These are phyloP conservation scores for Coptotermes formosanus DNA, from an alignment of 1,140 invertebrate genomes.

Conservation along the genomic window DNA sequence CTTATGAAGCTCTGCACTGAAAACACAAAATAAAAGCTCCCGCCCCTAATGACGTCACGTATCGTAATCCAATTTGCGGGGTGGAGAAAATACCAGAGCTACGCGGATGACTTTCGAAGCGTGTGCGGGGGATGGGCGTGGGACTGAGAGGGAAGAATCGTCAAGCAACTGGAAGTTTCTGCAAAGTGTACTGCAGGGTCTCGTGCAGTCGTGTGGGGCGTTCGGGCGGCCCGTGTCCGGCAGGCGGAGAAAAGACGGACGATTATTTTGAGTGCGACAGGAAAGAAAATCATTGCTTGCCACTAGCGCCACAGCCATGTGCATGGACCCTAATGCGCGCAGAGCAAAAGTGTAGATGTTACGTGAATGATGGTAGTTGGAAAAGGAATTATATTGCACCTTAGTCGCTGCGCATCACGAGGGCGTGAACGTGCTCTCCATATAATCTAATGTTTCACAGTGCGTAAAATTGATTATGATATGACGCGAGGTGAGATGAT, in stretches of 20 bases:
- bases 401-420: too few species aligned
- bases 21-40: conserved; percentile 28
- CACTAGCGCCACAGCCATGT: too few species aligned
- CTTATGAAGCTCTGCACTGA: conserved; percentile 28
- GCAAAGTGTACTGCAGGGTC: conserved; percentile 7
- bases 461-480: too few species aligned
- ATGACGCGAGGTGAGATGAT: too few species aligned
- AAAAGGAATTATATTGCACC: too few species aligned
- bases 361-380: too few species aligned
- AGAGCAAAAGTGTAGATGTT: too few species aligned
- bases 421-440: too few species aligned
- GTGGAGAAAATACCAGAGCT: conserved; percentile 24
- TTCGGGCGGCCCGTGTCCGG: background rate
- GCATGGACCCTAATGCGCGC: too few species aligned
- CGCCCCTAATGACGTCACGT: conserved; percentile 50
- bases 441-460: too few species aligned
- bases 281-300: too few species aligned
- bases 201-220: background rate
- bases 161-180: conserved; percentile 22
- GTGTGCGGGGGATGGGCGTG: too few species aligned
- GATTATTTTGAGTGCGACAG: background rate
- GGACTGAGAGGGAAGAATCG: background rate
- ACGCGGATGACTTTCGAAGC: conserved; percentile 24
- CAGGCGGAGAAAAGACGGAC: background rate
- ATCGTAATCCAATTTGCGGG: conserved; percentile 50